A percentile compares a stretch with the other conserved stretches of the same genome.
phyloP scores from a whole-genome alignment of 1,140 invertebrate species.

The Brachionus manjavacas region DNA sequence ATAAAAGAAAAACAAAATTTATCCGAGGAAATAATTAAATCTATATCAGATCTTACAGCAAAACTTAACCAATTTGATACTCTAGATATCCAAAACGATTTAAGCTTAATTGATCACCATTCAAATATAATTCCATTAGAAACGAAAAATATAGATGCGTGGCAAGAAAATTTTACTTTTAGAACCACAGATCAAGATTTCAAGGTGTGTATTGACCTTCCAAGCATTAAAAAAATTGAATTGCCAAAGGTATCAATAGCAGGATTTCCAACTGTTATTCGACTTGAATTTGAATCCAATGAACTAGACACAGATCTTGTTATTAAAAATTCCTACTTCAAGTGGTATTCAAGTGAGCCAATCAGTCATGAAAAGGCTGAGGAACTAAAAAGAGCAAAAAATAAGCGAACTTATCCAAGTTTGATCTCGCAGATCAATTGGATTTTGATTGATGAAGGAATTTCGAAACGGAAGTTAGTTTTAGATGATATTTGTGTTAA shows the following conservation, averaged over 20 bases:
- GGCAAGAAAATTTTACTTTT: constrained; percentile 7
- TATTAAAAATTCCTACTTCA: not conserved
- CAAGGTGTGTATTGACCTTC: not conserved
- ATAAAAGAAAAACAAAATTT: not conserved
- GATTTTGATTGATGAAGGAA: constrained; percentile 8
- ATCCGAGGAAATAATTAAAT: not conserved
- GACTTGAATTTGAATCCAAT: not conserved
- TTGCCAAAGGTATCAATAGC: constrained; percentile 9
- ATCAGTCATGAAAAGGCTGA: not conserved
- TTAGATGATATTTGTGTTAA: not conserved
- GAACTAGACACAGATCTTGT: not conserved
- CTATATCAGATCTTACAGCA: not conserved
- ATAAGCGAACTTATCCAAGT: not conserved
- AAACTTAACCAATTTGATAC: not conserved
- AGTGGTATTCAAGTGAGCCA: constrained; percentile 33
- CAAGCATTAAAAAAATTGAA: not conserved
- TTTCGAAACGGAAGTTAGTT: not conserved
- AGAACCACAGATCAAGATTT: constrained; percentile 18
- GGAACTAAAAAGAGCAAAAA: constrained; percentile 1
- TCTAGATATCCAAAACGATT: not conserved
- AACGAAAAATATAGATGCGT: constrained; percentile 11
- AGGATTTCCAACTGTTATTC: not conserved
- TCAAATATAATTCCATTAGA: not conserved
- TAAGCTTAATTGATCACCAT: not conserved
- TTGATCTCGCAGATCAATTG: not conserved